Base-by-base conservation (phyloP, 1,140 invertebrate genomes). In the Agrilus planipennis region DNA sequence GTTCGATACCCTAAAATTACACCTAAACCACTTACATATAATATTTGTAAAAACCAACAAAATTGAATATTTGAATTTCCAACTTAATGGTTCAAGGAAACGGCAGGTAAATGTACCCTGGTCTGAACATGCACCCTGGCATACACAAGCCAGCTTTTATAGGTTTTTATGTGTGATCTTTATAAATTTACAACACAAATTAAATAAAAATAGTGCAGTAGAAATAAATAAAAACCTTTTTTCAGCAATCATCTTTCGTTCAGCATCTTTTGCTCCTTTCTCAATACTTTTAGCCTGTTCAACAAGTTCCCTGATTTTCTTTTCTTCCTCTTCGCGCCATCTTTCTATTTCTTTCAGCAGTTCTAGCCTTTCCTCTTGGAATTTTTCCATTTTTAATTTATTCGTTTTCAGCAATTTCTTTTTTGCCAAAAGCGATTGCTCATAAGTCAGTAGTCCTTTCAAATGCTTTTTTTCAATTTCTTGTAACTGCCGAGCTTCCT, bases 381-480 rank as follows among this genome's bases (percentile, higher is more conserved):
- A 66, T 21, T 64, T 49, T 42, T 63, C 58, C 44, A 63, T 63
- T 53, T 67, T 71, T 36, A 62, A 59, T 58, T 66, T 66, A 45
- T 71, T 71, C 30, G 55, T 51, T 38, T 67, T 54, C 14, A 62
- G 25, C 6, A 67, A 19, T 35, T 62, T 64, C 41, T 62, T 58
- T 57, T 71, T 72, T 1, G 70, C 67, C 38, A 72, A 52, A 34
- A 68, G 52, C 16, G 71, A 69, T 54, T 73, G 69, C 60, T 74
- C 71, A 39, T 66, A 58, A 11, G 65, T 65, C 28, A 74, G 57
- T 47, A 69, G 60, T n/a, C 70, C 69, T 47, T 65, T 44, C 15
- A 74, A 51, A 59, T 70, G 70, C 53, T 72, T 73, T 49, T 50
- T 64, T 60, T 73, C 64, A 45, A 72, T 68, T 28, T 67, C 58